Evolutionary conservation across 1,140 invertebrate species (phyloP), one percentile per base, ranked within the genome.

Genomic region (Plodia interpunctella): DNA sequence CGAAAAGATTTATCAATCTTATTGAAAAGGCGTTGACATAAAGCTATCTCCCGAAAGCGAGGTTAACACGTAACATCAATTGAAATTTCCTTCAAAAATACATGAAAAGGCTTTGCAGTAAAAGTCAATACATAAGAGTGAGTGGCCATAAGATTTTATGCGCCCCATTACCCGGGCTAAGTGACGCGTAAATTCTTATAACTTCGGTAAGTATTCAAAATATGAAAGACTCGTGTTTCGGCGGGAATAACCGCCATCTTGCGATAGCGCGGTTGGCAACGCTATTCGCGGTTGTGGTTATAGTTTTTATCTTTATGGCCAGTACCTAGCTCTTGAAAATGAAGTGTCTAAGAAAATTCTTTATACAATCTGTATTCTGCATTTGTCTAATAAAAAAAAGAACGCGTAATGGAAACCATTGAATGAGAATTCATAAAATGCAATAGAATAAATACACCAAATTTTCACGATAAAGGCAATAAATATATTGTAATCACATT

Each of bases 101-200:
- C 21, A 63, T 32, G 52, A 60, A 67, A 69, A 54, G 65, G 55
- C 55, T 57, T 21, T 57, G 54, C 63, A 57, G 63, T 70, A 74
- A 74, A 70, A 78, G 68, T 76, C 76, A 76, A 78, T 74, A 78
- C 76, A 66, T 75, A 71, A 72, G 64, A 70, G 57, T 30, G 70
- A 78, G 76, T 78, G 76, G 76, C 71, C 73, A 76, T 78, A 78
- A 78, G 67, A 74, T 78, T 78, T 78, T 78, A 78, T 78, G 71
- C 61, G 65, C 51, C 21, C 74, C 76, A 74, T 78, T 76, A 76
- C 65, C 60, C 63, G 57, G 70, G 68, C 65, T 78, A 74, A 78
- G 71, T 70, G 73, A 63, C 54, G 65, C 76, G 73, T 78, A 78
- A 78, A 76, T 76, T 76, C 76, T 78, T 76, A 78, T 76, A 78